Conservation (phyloP, 1,140 invertebrate species). For the Batillaria attramentaria region DNA sequence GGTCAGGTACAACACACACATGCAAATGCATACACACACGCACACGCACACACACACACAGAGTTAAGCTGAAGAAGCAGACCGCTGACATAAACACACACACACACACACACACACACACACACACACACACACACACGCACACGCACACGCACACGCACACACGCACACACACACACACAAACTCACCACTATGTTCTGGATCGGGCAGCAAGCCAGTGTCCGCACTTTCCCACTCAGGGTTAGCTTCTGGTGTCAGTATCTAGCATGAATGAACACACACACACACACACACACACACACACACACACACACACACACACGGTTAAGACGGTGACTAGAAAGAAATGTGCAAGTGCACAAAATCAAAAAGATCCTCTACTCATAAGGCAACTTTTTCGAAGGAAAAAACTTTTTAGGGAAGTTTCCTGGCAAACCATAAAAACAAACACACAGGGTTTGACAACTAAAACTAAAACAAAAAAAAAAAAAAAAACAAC, state of each 20-base stretch:
- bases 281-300: too few species aligned
- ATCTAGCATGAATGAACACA: conserved; percentile 54
- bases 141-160: neutral
- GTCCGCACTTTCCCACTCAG: conserved; percentile 51
- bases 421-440: too few species aligned
- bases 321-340: too few species aligned
- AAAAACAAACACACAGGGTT: too few species aligned
- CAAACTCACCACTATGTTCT: neutral
- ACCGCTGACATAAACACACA: neutral
- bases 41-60: neutral
- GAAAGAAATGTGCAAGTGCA: too few species aligned
- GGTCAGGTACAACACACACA: too few species aligned
- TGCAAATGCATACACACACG: neutral
- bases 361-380: too few species aligned
- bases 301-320: too few species aligned
- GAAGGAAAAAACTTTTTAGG: too few species aligned
- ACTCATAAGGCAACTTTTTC: too few species aligned
- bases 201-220: conserved; percentile 27
- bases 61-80: neutral
- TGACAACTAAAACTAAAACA: too few species aligned
- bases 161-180: neutral
- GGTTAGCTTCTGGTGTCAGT: conserved; percentile 53
- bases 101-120: neutral
- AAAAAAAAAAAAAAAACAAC: too few species aligned
- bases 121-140: neutral